Conservation (phyloP, 2,888 invertebrate genomes). For the Polymixis lichenea region DNA sequence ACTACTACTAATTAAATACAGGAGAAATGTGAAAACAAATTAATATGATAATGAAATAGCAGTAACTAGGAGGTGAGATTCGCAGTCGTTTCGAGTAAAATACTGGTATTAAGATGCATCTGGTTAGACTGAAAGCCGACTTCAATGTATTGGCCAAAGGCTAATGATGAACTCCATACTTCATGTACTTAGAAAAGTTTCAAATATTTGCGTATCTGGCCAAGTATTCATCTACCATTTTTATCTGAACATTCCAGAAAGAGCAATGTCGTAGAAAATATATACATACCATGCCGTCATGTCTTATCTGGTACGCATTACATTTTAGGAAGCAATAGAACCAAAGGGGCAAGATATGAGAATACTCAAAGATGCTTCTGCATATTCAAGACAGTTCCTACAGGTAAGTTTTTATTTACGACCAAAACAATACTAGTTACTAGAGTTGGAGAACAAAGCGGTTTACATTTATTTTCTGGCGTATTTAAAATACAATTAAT, state of each 20-base stretch:
- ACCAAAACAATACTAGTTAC: background rate
- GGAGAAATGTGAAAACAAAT: background rate
- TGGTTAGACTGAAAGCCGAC: too few species aligned
- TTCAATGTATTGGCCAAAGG: too few species aligned
- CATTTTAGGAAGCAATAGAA: conserved; percentile 31
- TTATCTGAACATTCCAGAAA: conserved; percentile 10
- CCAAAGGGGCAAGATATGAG: conserved; percentile 20
- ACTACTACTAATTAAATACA: too few species aligned
- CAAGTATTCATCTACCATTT: conserved; percentile 1
- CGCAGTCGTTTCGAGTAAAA: too few species aligned
- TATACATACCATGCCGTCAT: background rate
- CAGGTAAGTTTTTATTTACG: background rate
- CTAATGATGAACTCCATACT: background rate
- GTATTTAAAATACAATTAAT: conserved; percentile 51
- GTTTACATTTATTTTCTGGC: conserved; percentile 21
- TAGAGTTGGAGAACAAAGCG: conserved; percentile 9
- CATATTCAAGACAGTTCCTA: conserved; percentile 1
- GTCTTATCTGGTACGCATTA: conserved; percentile 35
- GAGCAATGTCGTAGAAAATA: background rate
- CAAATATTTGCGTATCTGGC: background rate
- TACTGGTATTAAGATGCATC: too few species aligned
- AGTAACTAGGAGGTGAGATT: too few species aligned
- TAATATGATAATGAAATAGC: background rate
- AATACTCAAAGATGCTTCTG: background rate
- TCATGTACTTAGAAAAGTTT: background rate